phyloP scores from a whole-genome alignment of 2,797 vertebrate species.

The Heliangelus exortis region DNA sequence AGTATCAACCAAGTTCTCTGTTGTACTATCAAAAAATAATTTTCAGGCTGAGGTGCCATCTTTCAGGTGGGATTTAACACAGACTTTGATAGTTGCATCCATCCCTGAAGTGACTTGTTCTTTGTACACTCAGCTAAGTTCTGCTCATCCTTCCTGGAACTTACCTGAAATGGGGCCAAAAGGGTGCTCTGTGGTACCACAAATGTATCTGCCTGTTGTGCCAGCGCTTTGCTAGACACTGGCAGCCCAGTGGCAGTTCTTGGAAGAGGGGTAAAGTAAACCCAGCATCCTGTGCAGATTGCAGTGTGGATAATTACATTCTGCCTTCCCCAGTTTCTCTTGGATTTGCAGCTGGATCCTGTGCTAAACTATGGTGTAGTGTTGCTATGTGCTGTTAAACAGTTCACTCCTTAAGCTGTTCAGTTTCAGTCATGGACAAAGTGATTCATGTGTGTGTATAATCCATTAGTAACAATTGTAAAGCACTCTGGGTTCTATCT shows the following conservation, averaged over 20 bases:
- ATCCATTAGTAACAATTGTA: slow-evolving; percentile 71
- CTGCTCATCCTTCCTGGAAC: background rate
- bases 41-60: background rate
- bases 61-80: background rate
- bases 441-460: slow-evolving; percentile 71
- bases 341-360: slow-evolving; percentile 37
- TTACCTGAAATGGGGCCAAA: background rate
- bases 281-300: background rate
- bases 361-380: slow-evolving; percentile 43
- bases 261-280: background rate
- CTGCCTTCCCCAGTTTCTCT: slow-evolving; percentile 30
- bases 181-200: background rate
- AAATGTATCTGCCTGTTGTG: background rate
- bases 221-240: background rate
- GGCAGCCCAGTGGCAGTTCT: background rate
- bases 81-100: background rate
- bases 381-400: slow-evolving; percentile 64
- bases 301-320: background rate
- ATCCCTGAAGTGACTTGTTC: background rate
- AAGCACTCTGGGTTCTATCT: slow-evolving; percentile 51
- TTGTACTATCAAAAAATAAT: background rate
- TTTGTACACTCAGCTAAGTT: background rate
- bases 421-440: slow-evolving; percentile 64
- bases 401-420: slow-evolving; percentile 59
- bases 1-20: background rate